Evolutionary conservation across 2,113 vertebrate genomes (phyloP), one percentile per base, ranked within the genome.

Genomic region (Chloropsis hardwickii): DNA sequence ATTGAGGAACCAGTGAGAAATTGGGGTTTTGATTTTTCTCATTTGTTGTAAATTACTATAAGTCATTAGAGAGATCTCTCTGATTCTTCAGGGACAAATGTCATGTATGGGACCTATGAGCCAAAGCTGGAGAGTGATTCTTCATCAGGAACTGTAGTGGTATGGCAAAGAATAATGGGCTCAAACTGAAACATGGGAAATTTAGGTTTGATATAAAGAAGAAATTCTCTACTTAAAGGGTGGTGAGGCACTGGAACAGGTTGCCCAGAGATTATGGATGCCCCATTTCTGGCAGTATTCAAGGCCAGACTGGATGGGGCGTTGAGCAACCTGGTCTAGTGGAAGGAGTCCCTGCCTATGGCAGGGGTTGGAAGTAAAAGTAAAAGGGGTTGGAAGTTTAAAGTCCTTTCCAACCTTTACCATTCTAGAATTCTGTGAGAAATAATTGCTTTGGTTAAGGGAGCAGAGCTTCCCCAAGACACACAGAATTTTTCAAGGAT

Each of bases 1-100:
- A 14, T 16, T 42, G 15, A 83, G 33, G 16, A 70, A 2, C 3
- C 31, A 71, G 7, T 29, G 14, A 35, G 6, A 19, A 91, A 21
- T 0, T 14, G 2, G 0, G 0, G 16, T 44, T 81, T 62, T 69
- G 5, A 24, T 51, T 70, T 25, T 67, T 48, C 6, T 73, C 8
- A 39, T 45, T 88, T 1, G 33, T 21, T 74, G 6, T 12, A 62
- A 79, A 70, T 54, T 54, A 20, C 35, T 20, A 1, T 15, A 35
- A 19, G 13, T 50, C 13, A 27, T 81, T 78, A 54, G 27, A 71
- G 12, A n/a, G 42, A 60, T 25, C 6, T 53, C 33, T 65, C 35
- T 80, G 64, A 20, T 56, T 57, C 31, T 81, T 73, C 31, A 42
- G 25, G 35, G 64, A 31, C 31, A 83, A 73, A 69, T 29, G 10